phyloP scores from a whole-genome alignment of 2,888 invertebrate genomes.

The Sisyra terminalis region DNA sequence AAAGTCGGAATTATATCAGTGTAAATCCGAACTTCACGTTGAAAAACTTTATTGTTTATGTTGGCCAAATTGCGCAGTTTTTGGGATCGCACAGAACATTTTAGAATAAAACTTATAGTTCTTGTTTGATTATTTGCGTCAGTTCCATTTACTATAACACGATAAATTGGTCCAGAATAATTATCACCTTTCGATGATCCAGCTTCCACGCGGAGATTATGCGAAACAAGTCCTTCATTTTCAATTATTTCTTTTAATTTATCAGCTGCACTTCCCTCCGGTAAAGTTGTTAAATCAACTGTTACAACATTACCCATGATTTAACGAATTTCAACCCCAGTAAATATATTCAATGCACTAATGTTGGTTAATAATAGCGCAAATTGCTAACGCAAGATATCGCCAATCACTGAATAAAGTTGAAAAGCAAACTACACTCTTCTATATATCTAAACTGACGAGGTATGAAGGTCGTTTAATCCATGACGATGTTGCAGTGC shows the following conservation, averaged over 20 bases:
- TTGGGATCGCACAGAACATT: conserved; percentile 1
- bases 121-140: conserved; percentile 8
- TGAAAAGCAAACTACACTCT: too few species aligned
- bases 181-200: conserved; percentile 18
- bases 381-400: too few species aligned
- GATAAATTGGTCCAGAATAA: conserved; percentile 16
- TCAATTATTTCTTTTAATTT: conserved; percentile 9
- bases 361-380: too few species aligned
- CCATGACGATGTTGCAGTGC: too few species aligned
- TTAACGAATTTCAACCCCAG: too few species aligned
- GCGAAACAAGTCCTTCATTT: conserved; percentile 10
- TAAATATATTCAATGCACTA: too few species aligned
- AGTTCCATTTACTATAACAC: conserved; percentile 11
- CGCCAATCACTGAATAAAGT: too few species aligned
- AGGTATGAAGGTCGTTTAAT: too few species aligned
- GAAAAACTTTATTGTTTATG: neutral
- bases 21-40: conserved; percentile 8
- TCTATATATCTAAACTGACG: too few species aligned
- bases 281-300: neutral
- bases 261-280: neutral
- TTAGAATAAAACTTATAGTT: conserved; percentile 4
- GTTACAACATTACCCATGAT: too few species aligned
- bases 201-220: conserved; percentile 10
- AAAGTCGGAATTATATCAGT: conserved; percentile 10
- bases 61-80: neutral